Base-by-base conservation (phyloP, 2,888 invertebrate genomes). In the Mactromeris polynyma region DNA sequence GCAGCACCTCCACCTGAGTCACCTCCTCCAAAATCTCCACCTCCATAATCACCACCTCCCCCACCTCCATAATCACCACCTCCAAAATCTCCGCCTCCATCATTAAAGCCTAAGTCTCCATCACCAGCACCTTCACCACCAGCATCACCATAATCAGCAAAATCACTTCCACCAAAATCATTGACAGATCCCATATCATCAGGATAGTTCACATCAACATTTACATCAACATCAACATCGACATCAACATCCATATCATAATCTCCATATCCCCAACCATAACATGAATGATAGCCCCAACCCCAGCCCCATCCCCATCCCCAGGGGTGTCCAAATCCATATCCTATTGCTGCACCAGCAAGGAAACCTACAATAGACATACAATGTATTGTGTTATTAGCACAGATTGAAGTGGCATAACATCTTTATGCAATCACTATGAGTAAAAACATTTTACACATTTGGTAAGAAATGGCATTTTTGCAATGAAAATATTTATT, bases 271-370 rank as follows among this genome's bases (percentile, higher is more conserved):
- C 91, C 91, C 91, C 91, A 91, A 9, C 91, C 91, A 84, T 87
- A 91, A 40, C 88, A 85, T 14, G 91, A 82, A 51, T 91, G 88
- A 83, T 89, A 91, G 78, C 88, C 91, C 87, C 86, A 89, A 33
- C 91, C 91, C 91, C 91, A 91, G 2, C 91, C 91, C 91, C 91
- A 91, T 3, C 91, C 91, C 83, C 84, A 91, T 33, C 91, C 89
- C 91, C 91, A 91, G 1, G 91, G 91, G 21, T 54, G 51, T 36
- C 91, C 91, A 69, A 73, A 91, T 36, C 91, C 91, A 78, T 86
- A 91, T 1, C 91, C 91, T 0, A 91, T 31, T 7, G 87, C 87
- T 51, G 87, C 89, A 33, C 91, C 91, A 79, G 79, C 86, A 19
- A 91, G 86, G n/a, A 91, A 89, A 54, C 91, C 91, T 91, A 78